These are phyloP conservation scores for Hyphantria cunea DNA, from an alignment of 1,140 invertebrate species.

Conservation along the genomic window DNA sequence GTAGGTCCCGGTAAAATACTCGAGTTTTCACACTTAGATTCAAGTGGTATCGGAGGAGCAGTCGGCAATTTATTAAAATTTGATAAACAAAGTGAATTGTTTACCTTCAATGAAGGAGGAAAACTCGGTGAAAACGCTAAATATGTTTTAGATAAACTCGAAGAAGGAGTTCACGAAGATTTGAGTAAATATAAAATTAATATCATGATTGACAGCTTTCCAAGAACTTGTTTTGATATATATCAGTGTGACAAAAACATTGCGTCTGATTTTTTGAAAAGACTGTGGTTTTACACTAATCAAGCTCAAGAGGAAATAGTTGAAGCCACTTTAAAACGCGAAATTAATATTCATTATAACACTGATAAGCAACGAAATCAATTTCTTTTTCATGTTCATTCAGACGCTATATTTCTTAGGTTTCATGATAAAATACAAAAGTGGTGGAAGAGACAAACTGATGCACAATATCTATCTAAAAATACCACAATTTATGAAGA, in stretches of 20 bases:
- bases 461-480: constrained; percentile 32
- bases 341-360: constrained; percentile 28
- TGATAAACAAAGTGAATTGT: constrained; percentile 16
- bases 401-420: constrained; percentile 31
- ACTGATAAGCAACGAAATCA: constrained; percentile 19
- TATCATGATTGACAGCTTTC: constrained; percentile 22
- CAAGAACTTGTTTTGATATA: constrained; percentile 21
- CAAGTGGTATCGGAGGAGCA: constrained; percentile 25
- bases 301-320: constrained; percentile 29
- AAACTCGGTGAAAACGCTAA: constrained; percentile 5
- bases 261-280: constrained; percentile 26
- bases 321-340: constrained; percentile 26
- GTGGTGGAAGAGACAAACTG: constrained; percentile 32
- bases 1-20: constrained; percentile 14
- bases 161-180: constrained; percentile 8
- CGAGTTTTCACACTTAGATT: constrained; percentile 9
- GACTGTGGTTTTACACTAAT: constrained; percentile 35
- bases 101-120: constrained; percentile 25
- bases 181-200: constrained; percentile 18
- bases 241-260: constrained; percentile 16
- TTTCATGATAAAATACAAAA: constrained; percentile 38
- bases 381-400: constrained; percentile 28
- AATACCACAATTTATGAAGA: constrained; percentile 26
- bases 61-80: constrained; percentile 30
- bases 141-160: constrained; percentile 8